These are phyloP conservation scores for Malacoraja senta DNA, from an alignment of 2,797 vertebrate species.

Conservation along the genomic window DNA sequence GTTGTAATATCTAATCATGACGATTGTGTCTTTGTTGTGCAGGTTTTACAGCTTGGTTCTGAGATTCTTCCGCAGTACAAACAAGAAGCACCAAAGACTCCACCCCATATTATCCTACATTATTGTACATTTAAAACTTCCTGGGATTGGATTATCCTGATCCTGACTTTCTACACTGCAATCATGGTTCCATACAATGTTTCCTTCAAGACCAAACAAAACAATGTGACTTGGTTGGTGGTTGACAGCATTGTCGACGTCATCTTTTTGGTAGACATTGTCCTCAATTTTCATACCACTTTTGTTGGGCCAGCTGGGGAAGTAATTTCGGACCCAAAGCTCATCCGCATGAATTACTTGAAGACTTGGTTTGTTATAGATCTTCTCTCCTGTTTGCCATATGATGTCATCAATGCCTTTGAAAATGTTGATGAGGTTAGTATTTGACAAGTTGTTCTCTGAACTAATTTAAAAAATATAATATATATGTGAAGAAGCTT, in stretches of 20 bases:
- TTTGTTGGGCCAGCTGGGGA: constrained; percentile 97
- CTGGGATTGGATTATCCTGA: constrained; percentile 99
- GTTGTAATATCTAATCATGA: background rate
- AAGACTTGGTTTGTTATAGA: constrained; percentile 99
- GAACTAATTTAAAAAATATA: background rate
- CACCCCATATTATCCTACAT: constrained; percentile 96
- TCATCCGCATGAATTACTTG: constrained; percentile 98
- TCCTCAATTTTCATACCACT: constrained; percentile 96
- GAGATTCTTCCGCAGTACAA: constrained; percentile 98
- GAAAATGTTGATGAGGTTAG: constrained; percentile 98
- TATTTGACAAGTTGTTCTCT: constrained; percentile 43
- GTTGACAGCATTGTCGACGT: constrained; percentile 98
- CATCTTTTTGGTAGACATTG: constrained; percentile 96
- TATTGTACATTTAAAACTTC: constrained; percentile 99
- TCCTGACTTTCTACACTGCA: constrained; percentile 97
- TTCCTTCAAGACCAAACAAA: constrained; percentile 98
- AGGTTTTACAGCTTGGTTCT: constrained; percentile 95
- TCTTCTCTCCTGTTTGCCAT: constrained; percentile 92
- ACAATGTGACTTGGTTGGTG: constrained; percentile 96
- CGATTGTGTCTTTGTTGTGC: constrained; percentile 38
- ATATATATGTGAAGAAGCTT: background rate
- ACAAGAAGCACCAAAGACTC: constrained; percentile 97
- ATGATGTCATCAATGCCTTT: constrained; percentile 98
- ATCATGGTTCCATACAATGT: constrained; percentile 99
- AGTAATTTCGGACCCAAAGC: constrained; percentile 95